Evolutionary conservation across 2,113 vertebrate genomes (phyloP), one percentile per base, ranked within the genome.

Genomic region (Cercocebus atys): DNA sequence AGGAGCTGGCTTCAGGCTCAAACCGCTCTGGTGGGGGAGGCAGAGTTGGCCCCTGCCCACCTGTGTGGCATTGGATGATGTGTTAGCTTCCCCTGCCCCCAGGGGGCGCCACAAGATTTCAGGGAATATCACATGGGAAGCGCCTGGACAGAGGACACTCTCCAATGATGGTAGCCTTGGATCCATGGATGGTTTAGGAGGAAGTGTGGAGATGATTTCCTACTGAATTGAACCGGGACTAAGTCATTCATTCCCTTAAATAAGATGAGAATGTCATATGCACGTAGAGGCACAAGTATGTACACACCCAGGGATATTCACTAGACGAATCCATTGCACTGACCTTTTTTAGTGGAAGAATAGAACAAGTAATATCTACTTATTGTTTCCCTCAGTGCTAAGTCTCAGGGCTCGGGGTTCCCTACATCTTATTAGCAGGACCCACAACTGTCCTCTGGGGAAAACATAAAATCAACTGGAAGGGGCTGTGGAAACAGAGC

Each of bases 231-330:
- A n/a, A 66, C 0, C 3, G 47, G 27, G 38, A 59, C 40, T 18
- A 38, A 32, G 2, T 30, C 52, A 47, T 25, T 2, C 32, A 0
- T 6, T 9, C 47, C 45, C 9, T 35, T 50, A 22, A 47, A 10
- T 0, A 20, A 40, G n/a, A 45, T 17, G 66, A 81, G 75, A 27
- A 2, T 7, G 2, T 14, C n/a, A 7, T 10, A 5, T 0, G 22
- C 35, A n/a, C 2, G 0, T 8, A 10, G 2, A 9, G 7, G 4
- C 55, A 40, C 17, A 25, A 3, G 4, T 0, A 1, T 0, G 38
- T 66, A 8, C 38, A 1, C 18, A 0, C 55, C n/a, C 32, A 2
- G 5, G 2, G 5, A 16, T 1, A 4, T 0, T 25, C 35, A 11
- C 17, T 23, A 25, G 75, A 13, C 5, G 27, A 43, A 45, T 3